Evolutionary conservation across 2,797 vertebrate genomes (phyloP).

Genomic region (Brachymystax lenok): DNA sequence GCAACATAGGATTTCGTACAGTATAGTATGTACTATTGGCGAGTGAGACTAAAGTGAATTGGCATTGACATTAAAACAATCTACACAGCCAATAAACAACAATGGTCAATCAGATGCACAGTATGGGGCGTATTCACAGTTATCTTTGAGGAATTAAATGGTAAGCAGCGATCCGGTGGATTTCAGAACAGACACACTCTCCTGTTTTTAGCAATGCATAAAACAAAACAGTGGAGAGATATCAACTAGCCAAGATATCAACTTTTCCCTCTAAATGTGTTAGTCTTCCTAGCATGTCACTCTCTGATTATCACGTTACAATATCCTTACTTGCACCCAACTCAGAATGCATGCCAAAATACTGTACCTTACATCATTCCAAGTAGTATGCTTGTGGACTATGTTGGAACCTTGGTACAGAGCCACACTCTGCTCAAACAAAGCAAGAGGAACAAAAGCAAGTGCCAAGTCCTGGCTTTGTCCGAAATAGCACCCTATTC

Average conservation of each 20-base stretch:
- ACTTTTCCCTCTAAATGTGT: too few relatives aligned
- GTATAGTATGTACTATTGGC: constrained; percentile 16
- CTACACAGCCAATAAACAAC: constrained; percentile 5
- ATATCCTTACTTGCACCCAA: not conserved
- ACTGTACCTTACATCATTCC: not conserved
- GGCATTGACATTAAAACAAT: constrained; percentile 28
- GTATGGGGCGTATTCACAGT: too few relatives aligned
- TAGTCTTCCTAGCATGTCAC: too few relatives aligned
- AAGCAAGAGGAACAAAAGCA: not conserved
- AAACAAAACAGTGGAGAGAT: too few relatives aligned
- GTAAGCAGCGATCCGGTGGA: too few relatives aligned
- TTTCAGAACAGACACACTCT: too few relatives aligned
- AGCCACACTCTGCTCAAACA: not conserved
- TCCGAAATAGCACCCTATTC: not conserved
- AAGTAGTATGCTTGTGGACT: not conserved
- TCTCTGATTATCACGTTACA: not conserved
- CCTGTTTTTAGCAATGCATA: too few relatives aligned
- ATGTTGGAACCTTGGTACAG: not conserved
- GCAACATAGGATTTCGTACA: constrained; percentile 3
- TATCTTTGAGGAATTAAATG: too few relatives aligned
- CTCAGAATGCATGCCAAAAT: not conserved
- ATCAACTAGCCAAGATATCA: too few relatives aligned
- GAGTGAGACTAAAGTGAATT: constrained; percentile 8
- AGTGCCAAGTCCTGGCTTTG: too few relatives aligned
- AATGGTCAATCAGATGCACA: constrained; percentile 22